A percentile compares a stretch with the other conserved stretches of the same genome.
Evolutionary conservation across 2,113 vertebrate species (phyloP).

Genomic region (Dermatemys mawii): DNA sequence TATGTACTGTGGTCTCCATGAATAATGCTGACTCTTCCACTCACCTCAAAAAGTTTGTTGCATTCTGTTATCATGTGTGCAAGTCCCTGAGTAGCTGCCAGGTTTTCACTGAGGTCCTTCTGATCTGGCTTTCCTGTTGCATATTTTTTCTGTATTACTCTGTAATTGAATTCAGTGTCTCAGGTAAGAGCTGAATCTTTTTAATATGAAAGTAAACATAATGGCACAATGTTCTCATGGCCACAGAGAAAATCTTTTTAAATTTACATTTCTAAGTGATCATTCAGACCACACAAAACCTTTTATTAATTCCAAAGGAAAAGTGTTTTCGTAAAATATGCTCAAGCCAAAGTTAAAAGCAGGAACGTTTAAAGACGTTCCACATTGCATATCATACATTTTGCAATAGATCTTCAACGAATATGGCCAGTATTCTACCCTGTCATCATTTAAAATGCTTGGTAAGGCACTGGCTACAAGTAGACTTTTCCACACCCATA

Average conservation of each 20-base stretch:
- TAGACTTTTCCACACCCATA: background rate
- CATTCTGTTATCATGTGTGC: slow-evolving; percentile 98
- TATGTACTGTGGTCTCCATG: slow-evolving; percentile 40
- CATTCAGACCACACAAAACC: background rate
- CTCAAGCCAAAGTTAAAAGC: slow-evolving; percentile 15
- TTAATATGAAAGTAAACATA: slow-evolving; percentile 48
- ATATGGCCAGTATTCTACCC: background rate
- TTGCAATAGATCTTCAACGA: slow-evolving; percentile 12
- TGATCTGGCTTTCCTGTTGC: slow-evolving; percentile 95
- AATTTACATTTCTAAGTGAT: slow-evolving; percentile 4
- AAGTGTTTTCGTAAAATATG: slow-evolving; percentile 41
- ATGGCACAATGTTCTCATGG: slow-evolving; percentile 15
- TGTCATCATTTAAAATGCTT: background rate
- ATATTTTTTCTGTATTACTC: slow-evolving; percentile 97
- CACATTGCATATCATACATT: background rate
- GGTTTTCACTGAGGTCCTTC: slow-evolving; percentile 97
- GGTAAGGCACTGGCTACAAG: background rate
- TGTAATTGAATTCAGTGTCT: slow-evolving; percentile 75
- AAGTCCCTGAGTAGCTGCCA: slow-evolving; percentile 95
- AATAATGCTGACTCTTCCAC: slow-evolving; percentile 62
- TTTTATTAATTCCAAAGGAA: slow-evolving; percentile 36
- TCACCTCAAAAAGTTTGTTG: slow-evolving; percentile 94
- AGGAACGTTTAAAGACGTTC: background rate
- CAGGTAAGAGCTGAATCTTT: slow-evolving; percentile 55
- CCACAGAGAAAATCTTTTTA: background rate